Evolutionary conservation across 1,140 invertebrate genomes (phyloP), one percentile per base, ranked within the genome.

Genomic region (Hormaphis cornu): DNA sequence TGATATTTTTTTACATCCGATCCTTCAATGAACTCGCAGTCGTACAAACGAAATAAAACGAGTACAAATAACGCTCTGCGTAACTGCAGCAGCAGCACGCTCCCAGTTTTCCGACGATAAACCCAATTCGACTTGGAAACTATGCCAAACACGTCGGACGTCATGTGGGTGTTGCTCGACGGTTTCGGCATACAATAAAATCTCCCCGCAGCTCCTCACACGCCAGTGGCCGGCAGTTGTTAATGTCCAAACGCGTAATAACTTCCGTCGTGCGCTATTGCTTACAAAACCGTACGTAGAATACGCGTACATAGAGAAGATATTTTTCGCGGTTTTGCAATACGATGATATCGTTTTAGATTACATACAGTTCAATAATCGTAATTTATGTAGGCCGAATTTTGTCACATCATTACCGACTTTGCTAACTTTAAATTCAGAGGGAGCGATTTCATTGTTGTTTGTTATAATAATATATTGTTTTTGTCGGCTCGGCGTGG

Each of bases 21-120:
- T 66, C 44, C 44, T 46, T 66, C 61, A 66, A 66, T 66, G 61
- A 66, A 46, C 18, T 46, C 44, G 18, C 40, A 58, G n/a, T n/a
- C n/a, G n/a, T 20, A 22, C 7, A 46, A 22, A 22, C 10, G 10
- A 22, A 46, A 46, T 20, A 44, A 1, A 52, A 52, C 8, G 20
- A 33, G 30, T 46, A 61, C 44, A 30, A 63, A 63, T 24, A 30
- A 54, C 20, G 35, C 52, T 35, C 52, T n/a, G n/a, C n/a, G n/a
- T n/a, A n/a, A n/a, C n/a, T n/a, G n/a, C n/a, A n/a, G n/a, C n/a
- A n/a, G n/a, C n/a, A 6, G 30, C 18, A 40, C 54, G 14, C 35
- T 58, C 2, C 14, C 40, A 58, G 35, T 58, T 58, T 58, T 40
- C 14, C 14, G 16, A 58, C 54, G 33, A 40, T 40, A 40, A 40